Evolutionary conservation across 2,797 vertebrate species (phyloP), one percentile per base, ranked within the genome.

Genomic region (Rhabdomys pumilio): DNA sequence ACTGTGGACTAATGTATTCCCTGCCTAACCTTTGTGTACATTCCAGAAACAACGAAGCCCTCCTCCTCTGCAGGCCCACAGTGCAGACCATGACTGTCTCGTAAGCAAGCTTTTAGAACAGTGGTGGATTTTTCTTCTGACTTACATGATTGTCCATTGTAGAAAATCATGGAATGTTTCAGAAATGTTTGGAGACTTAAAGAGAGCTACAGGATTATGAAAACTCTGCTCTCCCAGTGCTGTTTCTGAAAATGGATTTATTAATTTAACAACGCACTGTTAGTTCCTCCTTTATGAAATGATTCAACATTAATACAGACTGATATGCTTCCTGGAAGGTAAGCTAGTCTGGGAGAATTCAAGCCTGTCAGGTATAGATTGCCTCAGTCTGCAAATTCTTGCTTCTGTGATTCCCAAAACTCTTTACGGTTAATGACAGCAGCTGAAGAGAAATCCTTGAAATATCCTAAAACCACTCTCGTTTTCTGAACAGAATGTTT

Each of bases 401-500:
- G 34, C 80, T 96, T 94, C 80, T 73, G 90, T n/a, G 65, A 61
- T 89, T 94, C 84, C 72, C 53, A 1, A 63, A 81, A 44, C 69
- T 38, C 94, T 96, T 91, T 89, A 38, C 65, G 81, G 67, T 44
- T 92, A 94, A 97, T 63, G 69, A 93, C 93, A 75, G 41, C 53
- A 85, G 75, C 53, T 84, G 90, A 97, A 81, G 83, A 96, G 96
- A 69, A 95, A 81, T 3, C 55, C 50, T 76, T 26, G 29, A 97
- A 95, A 93, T 84, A 93, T 22, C 90, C 67, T 80, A 83, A 96
- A 97, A 79, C 34, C 15, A 80, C 2, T 29, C 89, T 88, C 26
- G 19, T 92, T 81, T 94, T 90, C 38, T 93, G 11, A 95, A 75
- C 13, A 90, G 77, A 97, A 84, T 63, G 26, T 85, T 96, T 95